A percentile compares a stretch with the other conserved stretches of the same genome.
Conservation (phyloP, 2,113 vertebrate genomes). For the Capreolus pygargus region DNA sequence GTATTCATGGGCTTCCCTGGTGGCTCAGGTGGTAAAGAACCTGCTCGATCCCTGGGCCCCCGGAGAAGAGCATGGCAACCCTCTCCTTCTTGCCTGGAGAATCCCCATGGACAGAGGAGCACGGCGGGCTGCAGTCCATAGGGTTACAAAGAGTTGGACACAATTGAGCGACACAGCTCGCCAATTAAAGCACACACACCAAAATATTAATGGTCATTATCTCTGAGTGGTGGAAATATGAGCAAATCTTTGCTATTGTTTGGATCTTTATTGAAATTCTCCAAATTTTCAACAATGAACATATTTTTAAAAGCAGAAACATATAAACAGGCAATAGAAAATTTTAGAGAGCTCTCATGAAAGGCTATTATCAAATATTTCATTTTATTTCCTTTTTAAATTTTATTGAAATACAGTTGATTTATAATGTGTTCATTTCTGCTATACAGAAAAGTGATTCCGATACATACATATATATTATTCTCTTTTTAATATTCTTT, state of each 20-base stretch:
- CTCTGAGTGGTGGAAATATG: neutral
- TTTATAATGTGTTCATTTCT: neutral
- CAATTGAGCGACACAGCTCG: fast-evolving
- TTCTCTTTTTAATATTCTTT: neutral
- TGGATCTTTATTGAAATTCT: neutral
- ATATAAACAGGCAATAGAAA: neutral
- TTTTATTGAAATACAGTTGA: neutral
- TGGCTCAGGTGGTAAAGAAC: neutral
- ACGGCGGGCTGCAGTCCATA: neutral
- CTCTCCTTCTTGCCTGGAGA: neutral
- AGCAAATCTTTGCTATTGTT: neutral
- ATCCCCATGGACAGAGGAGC: neutral
- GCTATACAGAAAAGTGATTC: neutral
- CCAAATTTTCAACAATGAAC: neutral
- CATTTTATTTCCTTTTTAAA: neutral
- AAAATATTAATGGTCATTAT: neutral
- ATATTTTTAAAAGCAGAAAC: slow-evolving; percentile 6
- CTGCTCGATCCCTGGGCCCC: neutral
- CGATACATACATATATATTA: neutral
- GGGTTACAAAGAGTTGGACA: neutral
- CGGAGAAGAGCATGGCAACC: neutral
- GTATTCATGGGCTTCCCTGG: neutral
- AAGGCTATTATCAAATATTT: neutral
- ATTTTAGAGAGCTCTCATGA: neutral
- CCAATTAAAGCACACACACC: neutral